Conservation (phyloP, 2,113 vertebrate genomes). For the Larimichthys polyactis region DNA sequence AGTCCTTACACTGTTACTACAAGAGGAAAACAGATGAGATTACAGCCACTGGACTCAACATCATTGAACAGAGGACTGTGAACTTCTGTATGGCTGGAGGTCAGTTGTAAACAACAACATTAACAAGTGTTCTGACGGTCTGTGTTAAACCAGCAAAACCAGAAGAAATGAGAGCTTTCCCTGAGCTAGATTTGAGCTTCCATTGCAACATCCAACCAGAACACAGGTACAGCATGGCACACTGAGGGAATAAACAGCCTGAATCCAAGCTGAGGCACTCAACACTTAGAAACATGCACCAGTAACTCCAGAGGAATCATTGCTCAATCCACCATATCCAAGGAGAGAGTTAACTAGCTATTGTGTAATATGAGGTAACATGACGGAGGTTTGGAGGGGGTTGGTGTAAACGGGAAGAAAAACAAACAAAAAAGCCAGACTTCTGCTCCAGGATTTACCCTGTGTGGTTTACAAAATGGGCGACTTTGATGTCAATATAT, state of each 20-base stretch:
- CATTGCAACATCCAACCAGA: neutral
- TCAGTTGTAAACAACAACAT: slow-evolving; percentile 9
- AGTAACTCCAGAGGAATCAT: slow-evolving; percentile 8
- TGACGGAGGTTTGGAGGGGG: slow-evolving; percentile 12
- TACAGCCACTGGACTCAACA: slow-evolving; percentile 39
- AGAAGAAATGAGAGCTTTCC: neutral
- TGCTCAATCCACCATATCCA: neutral
- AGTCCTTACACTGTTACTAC: slow-evolving; percentile 23
- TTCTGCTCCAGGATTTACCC: slow-evolving; percentile 44
- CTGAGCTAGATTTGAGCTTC: neutral
- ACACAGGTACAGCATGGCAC: neutral
- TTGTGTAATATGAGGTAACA: slow-evolving; percentile 30
- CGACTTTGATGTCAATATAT: slow-evolving; percentile 50
- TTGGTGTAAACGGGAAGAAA: slow-evolving; percentile 32
- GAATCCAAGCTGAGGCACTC: neutral
- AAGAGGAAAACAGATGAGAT: slow-evolving; percentile 39
- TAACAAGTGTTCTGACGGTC: slow-evolving; percentile 12
- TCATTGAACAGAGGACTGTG: neutral
- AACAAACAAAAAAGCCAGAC: slow-evolving; percentile 50
- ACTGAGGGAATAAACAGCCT: neutral
- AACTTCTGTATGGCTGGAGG: neutral
- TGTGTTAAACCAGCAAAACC: slow-evolving; percentile 3
- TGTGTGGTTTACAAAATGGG: slow-evolving; percentile 35
- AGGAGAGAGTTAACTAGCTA: neutral
- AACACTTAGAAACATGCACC: slow-evolving; percentile 9